phyloP scores from a whole-genome alignment of 2,888 invertebrate genomes.

The Parelbella ahira region DNA sequence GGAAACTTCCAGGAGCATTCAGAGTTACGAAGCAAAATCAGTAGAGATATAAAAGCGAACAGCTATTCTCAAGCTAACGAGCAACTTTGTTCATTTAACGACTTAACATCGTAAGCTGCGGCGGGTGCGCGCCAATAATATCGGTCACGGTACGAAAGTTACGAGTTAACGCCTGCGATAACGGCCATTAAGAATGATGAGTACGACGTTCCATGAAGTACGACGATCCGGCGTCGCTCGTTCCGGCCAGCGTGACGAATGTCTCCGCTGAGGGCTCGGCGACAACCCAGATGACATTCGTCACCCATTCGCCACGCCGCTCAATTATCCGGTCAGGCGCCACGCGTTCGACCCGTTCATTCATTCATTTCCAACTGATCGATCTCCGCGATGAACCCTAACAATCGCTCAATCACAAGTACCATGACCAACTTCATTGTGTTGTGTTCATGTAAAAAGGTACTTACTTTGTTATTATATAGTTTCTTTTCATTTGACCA shows the following conservation, averaged over 20 bases:
- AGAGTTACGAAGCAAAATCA: too few species aligned
- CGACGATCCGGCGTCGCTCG: slow-evolving; percentile 7
- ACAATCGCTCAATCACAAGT: not conserved
- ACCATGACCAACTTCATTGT: slow-evolving; percentile 31
- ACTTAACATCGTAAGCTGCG: not conserved
- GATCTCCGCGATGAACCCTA: slow-evolving; percentile 28
- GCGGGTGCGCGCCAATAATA: slow-evolving; percentile 6
- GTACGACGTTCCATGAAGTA: slow-evolving; percentile 5
- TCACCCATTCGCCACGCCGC: slow-evolving; percentile 65
- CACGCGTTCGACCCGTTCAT: slow-evolving; percentile 30
- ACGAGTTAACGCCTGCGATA: slow-evolving; percentile 23
- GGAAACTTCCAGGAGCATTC: too few species aligned
- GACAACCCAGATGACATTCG: slow-evolving; percentile 52
- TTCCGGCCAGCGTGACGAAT: slow-evolving; percentile 48
- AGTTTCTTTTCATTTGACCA: too few species aligned
- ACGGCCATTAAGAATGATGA: slow-evolving; percentile 22
- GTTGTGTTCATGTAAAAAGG: too few species aligned
- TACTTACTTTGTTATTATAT: too few species aligned
- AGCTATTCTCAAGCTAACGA: too few species aligned
- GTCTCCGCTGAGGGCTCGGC: slow-evolving; percentile 41
- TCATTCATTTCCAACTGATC: slow-evolving; percentile 27
- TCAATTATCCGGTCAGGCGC: slow-evolving; percentile 49
- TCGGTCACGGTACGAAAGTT: slow-evolving; percentile 19
- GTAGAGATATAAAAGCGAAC: too few species aligned
- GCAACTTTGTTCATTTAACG: too few species aligned